Evolutionary conservation across 2,888 invertebrate genomes (phyloP), one percentile per base, ranked within the genome.

Genomic region (Resseliella maxima): DNA sequence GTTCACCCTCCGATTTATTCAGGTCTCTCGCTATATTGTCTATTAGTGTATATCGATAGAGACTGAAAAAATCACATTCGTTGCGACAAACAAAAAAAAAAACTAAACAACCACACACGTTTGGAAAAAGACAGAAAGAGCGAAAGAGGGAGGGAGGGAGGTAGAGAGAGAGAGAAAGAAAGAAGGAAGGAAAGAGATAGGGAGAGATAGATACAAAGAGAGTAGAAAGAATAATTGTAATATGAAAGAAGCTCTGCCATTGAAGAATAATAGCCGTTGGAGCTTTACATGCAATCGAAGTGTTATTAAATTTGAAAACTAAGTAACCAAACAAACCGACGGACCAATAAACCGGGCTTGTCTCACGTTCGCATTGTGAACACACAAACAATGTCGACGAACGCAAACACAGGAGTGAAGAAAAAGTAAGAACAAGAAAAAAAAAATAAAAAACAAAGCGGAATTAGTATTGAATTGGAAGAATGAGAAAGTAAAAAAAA

Each of bases 1-100:
- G n/a, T 72, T 35, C 72, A 72, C 72, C 72, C 72, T 35, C n/a
- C 35, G 12, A 72, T 72, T n/a, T n/a, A 31, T 72, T 72, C 72
- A 15, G 8, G 59, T 59, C 59, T 50, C 15, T 50, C 5, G 18
- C 59, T 59, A n/a, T 27, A 27, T 27, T 59, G 59, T 72, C 27
- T 72, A 72, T 35, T 35, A 31, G 18, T 2, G 31, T 27, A 31
- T 3, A n/a, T n/a, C n/a, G n/a, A n/a, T n/a, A n/a, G n/a, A n/a
- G n/a, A n/a, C n/a, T n/a, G n/a, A n/a, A n/a, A n/a, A n/a, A n/a
- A n/a, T n/a, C n/a, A n/a, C n/a, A n/a, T 35, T 31, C 31, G 72
- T 10, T 12, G n/a, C 31, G n/a, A 50, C n/a, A 24, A 5, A 24
- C 59, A 59, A 3, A 59, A 50, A 24, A 2, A 24, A 59, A 24